A percentile compares a stretch with the other conserved stretches of the same genome.
Evolutionary conservation across 2,888 invertebrate genomes (phyloP).

Genomic region (Dolomedes plantarius): DNA sequence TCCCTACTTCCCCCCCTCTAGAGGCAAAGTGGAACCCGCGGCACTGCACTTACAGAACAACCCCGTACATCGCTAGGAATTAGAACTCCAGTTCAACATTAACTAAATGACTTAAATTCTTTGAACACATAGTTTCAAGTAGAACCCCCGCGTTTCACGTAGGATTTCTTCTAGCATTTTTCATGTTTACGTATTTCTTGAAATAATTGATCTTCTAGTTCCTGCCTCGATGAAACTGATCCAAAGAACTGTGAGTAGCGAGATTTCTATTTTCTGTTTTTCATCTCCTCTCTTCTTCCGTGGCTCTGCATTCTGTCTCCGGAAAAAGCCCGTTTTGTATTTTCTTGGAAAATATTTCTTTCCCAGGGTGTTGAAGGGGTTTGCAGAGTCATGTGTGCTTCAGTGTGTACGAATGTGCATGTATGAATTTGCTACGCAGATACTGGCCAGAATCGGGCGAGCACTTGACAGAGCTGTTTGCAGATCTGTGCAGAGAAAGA

Average conservation of each 20-base stretch:
- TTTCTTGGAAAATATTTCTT: background rate
- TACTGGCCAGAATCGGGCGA: too few relatives aligned
- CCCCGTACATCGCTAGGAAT: slow-evolving; percentile 67
- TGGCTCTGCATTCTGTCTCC: background rate
- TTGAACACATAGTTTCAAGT: slow-evolving; percentile 5
- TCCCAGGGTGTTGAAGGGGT: background rate
- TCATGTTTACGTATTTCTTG: slow-evolving; percentile 20
- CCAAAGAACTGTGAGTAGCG: slow-evolving; percentile 67
- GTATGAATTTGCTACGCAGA: background rate
- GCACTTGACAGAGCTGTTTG: background rate
- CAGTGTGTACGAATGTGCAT: background rate
- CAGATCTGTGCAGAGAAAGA: too few relatives aligned
- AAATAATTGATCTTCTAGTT: slow-evolving; percentile 37
- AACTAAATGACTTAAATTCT: slow-evolving; percentile 25
- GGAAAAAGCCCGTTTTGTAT: background rate
- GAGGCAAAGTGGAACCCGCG: slow-evolving; percentile 61
- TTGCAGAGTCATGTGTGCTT: background rate
- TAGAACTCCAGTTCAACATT: slow-evolving; percentile 57
- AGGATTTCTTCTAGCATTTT: background rate
- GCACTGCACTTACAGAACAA: slow-evolving; percentile 56
- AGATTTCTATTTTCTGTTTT: background rate
- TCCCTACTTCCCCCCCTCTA: slow-evolving; percentile 50
- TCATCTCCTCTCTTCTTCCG: background rate
- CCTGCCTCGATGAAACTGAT: slow-evolving; percentile 68
- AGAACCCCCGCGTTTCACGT: background rate